Percentiles rank a stretch among this genome's conserved stretches.
These are phyloP conservation scores for Leucoraja erinaceus DNA, from an alignment of 2,113 vertebrate species.

Conservation along the genomic window DNA sequence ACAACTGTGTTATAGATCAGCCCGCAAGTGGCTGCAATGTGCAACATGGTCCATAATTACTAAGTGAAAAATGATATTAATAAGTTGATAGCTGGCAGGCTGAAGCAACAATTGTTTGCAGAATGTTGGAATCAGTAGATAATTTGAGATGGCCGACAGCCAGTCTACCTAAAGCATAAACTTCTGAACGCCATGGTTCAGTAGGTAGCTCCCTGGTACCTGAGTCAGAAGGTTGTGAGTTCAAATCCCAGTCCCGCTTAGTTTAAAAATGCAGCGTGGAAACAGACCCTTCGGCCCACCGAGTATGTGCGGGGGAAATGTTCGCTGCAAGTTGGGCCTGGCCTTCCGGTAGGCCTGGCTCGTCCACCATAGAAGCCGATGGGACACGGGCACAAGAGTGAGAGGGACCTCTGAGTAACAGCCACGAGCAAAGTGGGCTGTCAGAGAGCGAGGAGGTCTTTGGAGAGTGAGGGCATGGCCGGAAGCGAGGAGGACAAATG, in stretches of 20 bases:
- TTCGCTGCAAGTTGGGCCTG: too few species aligned
- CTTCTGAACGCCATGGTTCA: background rate
- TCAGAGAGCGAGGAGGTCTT: too few species aligned
- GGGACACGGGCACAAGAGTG: too few species aligned
- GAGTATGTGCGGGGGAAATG: too few species aligned
- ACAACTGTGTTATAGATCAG: background rate
- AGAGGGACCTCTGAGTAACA: too few species aligned
- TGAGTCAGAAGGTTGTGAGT: background rate
- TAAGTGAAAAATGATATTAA: background rate
- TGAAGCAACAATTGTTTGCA: background rate
- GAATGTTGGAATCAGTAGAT: background rate
- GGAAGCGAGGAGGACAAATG: too few species aligned
- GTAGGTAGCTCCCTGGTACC: background rate
- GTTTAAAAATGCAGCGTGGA: too few species aligned
- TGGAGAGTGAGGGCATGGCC: too few species aligned
- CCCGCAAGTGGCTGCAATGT: background rate
- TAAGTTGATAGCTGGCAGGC: conserved; percentile 19
- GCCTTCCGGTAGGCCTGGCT: too few species aligned
- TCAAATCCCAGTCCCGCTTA: background rate
- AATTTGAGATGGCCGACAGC: background rate
- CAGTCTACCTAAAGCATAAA: background rate
- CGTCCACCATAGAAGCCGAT: too few species aligned
- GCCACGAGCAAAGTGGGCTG: too few species aligned
- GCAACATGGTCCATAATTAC: conserved; percentile 19
- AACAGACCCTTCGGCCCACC: too few species aligned